A percentile compares a stretch with the other conserved stretches of the same genome.
These are phyloP conservation scores for Pempheris klunzingeri DNA, from an alignment of 2,797 vertebrate species.

Conservation along the genomic window DNA sequence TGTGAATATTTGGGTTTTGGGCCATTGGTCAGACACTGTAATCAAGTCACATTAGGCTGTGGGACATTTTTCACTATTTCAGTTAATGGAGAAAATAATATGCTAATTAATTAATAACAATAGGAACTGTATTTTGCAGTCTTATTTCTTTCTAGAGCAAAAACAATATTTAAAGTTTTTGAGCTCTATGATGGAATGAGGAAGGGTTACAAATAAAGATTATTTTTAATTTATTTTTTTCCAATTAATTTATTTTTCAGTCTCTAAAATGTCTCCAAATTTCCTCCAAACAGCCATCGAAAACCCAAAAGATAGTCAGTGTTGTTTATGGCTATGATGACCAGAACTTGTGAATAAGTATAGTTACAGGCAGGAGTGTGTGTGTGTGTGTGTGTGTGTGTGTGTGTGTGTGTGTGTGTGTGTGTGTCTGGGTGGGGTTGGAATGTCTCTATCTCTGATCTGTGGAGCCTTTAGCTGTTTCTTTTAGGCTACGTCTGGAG, in stretches of 20 bases:
- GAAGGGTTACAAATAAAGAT: no score
- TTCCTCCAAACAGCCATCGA: no score
- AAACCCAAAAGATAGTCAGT: neutral
- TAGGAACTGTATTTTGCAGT: no score
- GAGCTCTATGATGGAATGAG: no score
- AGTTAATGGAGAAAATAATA: neutral
- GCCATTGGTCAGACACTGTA: neutral
- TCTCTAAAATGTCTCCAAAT: neutral
- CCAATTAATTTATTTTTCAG: neutral
- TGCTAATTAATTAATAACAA: neutral
- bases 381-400: conserved; percentile 45
- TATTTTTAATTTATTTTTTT: neutral
- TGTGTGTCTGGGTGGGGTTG: conserved; percentile 49
- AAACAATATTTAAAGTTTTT: no score
- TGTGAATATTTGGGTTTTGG: neutral
- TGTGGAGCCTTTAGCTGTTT: conserved; percentile 68
- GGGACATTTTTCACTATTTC: neutral
- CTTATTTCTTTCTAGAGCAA: neutral
- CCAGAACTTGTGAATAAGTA: neutral
- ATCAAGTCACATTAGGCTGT: neutral
- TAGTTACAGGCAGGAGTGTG: conserved; percentile 16
- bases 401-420: conserved; percentile 47
- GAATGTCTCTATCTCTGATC: conserved; percentile 77
- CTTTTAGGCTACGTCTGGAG: conserved; percentile 52
- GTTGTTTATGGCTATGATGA: neutral